These are phyloP conservation scores for Drosophila ambigua DNA, from an alignment of 1,140 invertebrate species.

Conservation along the genomic window DNA sequence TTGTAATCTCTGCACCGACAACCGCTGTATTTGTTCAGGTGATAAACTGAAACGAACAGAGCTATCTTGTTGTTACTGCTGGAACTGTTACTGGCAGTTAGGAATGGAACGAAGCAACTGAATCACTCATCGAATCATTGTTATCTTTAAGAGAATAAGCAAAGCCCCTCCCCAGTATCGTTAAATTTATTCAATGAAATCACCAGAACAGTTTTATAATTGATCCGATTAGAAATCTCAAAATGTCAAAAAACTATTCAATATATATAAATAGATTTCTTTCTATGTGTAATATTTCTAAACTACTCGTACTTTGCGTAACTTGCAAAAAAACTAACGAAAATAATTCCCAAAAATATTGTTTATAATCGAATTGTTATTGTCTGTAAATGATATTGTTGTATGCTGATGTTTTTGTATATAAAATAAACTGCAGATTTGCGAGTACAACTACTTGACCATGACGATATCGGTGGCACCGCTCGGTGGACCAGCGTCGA, in stretches of 20 bases:
- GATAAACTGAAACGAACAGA: conserved; percentile 29
- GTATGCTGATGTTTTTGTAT: conserved; percentile 15
- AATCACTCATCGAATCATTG: conserved; percentile 29
- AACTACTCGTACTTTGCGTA: too few relatives aligned
- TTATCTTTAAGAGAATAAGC: conserved; percentile 4
- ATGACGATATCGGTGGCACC: conserved; percentile 49
- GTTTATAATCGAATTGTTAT: conserved; percentile 40
- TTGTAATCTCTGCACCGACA: background rate
- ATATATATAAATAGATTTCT: conserved; percentile 3
- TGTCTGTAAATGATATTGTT: conserved; percentile 39
- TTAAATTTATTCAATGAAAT: background rate
- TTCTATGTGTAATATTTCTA: conserved; percentile 22
- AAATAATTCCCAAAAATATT: background rate
- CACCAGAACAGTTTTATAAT: background rate
- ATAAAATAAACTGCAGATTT: conserved; percentile 40
- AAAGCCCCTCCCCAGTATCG: background rate
- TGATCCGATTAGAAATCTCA: conserved; percentile 9
- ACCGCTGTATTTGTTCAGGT: conserved; percentile 38
- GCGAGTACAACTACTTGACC: conserved; percentile 50
- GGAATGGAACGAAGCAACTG: conserved; percentile 8
- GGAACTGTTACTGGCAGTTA: conserved; percentile 6
- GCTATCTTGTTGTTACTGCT: background rate
- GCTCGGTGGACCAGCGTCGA: conserved; percentile 59
- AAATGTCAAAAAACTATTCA: background rate
- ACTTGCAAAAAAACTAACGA: too few relatives aligned